phyloP scores from a whole-genome alignment of 2,113 vertebrate genomes.

The Microcebus murinus region DNA sequence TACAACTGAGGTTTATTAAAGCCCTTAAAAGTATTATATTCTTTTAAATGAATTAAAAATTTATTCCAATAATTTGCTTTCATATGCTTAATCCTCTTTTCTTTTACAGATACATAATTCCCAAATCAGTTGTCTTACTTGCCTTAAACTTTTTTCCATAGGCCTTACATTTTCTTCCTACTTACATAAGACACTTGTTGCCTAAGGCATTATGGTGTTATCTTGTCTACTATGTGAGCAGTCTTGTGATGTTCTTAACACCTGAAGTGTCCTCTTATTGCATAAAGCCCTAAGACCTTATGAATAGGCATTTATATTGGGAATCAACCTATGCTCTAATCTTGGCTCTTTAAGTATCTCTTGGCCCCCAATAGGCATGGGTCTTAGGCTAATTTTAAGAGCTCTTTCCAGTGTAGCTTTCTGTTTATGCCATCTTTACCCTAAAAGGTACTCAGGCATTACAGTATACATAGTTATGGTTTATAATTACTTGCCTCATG shows the following conservation, averaged over 20 bases:
- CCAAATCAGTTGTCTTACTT: conserved; percentile 36
- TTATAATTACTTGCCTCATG: not conserved
- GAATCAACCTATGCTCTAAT: conserved; percentile 22
- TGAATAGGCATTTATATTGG: not conserved
- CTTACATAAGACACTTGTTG: not conserved
- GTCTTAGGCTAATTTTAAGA: not conserved
- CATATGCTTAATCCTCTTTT: conserved; percentile 15
- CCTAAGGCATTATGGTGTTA: not conserved
- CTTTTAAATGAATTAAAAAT: conserved; percentile 47
- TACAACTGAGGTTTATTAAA: not conserved
- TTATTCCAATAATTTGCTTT: not conserved
- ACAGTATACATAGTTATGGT: not conserved
- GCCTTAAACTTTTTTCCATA: not conserved
- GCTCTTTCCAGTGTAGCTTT: not conserved
- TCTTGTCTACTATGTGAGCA: not conserved
- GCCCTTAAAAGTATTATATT: not conserved
- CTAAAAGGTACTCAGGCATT: not conserved
- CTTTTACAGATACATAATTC: not conserved
- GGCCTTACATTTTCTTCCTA: not conserved
- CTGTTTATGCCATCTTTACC: not conserved
- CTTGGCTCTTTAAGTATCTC: not conserved
- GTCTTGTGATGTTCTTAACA: not conserved
- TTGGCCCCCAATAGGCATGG: not conserved
- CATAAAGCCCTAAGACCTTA: not conserved
- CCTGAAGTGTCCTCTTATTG: not conserved